Percentiles rank a stretch among this genome's conserved stretches.
phyloP scores from a whole-genome alignment of 2,113 vertebrate genomes.

The Aegotheles bennettii region DNA sequence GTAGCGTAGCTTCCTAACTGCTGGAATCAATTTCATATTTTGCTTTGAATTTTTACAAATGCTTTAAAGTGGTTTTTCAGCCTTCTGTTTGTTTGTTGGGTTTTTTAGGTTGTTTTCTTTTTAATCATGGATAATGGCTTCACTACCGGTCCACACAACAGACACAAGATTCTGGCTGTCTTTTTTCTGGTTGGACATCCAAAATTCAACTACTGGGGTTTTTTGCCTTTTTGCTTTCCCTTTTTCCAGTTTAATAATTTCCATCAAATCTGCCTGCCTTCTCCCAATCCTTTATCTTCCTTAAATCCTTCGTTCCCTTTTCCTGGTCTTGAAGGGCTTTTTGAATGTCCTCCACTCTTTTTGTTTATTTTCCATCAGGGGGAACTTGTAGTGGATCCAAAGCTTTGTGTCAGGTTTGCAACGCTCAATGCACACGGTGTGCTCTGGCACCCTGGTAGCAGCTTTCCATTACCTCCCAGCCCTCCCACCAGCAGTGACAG shows the following conservation, averaged over 20 bases:
- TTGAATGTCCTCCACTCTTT: not conserved
- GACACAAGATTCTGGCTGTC: not conserved
- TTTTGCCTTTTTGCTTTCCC: not conserved
- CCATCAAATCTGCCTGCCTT: not conserved
- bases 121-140: not conserved
- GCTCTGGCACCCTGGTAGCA: not conserved
- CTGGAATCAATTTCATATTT: not conserved
- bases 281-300: not conserved
- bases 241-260: not conserved
- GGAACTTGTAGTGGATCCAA: not conserved
- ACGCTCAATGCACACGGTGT: not conserved
- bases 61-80: not conserved
- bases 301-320: not conserved
- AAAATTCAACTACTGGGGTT: not conserved
- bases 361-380: not conserved
- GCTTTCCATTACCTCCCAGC: rapidly evolving
- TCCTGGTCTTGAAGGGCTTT: not conserved
- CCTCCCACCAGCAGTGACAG: not conserved
- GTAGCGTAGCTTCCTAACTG: rapidly evolving
- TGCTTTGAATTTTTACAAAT: not conserved
- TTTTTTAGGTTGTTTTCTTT: no score
- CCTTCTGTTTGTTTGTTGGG: not conserved
- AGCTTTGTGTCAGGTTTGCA: not conserved
- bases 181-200: not conserved
- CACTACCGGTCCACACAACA: not conserved